phyloP scores from a whole-genome alignment of 2,797 vertebrate genomes.

The Menidia menidia region DNA sequence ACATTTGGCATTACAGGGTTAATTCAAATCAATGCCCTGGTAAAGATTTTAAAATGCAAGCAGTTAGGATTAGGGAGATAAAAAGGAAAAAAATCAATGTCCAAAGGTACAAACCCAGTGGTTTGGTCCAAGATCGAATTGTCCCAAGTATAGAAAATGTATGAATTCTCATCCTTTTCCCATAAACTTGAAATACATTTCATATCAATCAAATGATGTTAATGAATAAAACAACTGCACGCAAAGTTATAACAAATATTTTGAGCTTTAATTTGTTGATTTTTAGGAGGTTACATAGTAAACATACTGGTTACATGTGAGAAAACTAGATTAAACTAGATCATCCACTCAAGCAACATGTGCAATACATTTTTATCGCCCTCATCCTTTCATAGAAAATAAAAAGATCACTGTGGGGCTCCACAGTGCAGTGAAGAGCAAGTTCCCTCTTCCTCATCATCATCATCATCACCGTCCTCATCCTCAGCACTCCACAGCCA shows the following conservation, averaged over 20 bases:
- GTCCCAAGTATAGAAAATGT: too few relatives aligned
- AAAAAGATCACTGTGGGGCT: constrained; percentile 28
- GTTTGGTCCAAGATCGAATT: too few relatives aligned
- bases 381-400: constrained; percentile 47
- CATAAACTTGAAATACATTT: too few relatives aligned
- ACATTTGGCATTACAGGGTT: too few relatives aligned
- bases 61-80: too few relatives aligned
- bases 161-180: too few relatives aligned
- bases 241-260: constrained; percentile 71
- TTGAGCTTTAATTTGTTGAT: constrained; percentile 78
- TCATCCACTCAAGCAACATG: constrained; percentile 61
- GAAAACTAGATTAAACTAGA: constrained; percentile 61
- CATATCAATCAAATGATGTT: too few relatives aligned
- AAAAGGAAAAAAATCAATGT: too few relatives aligned
- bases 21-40: too few relatives aligned
- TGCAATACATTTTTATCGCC: constrained; percentile 40
- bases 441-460: constrained; percentile 34
- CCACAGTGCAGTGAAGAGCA: background rate
- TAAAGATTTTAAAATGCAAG: too few relatives aligned
- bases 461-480: constrained; percentile 3
- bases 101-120: too few relatives aligned
- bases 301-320: constrained; percentile 76
- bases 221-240: background rate
- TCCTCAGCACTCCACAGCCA: constrained; percentile 14
- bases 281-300: constrained; percentile 80